Conservation (phyloP, 2,888 invertebrate species). For the Odontocerum albicorne region DNA sequence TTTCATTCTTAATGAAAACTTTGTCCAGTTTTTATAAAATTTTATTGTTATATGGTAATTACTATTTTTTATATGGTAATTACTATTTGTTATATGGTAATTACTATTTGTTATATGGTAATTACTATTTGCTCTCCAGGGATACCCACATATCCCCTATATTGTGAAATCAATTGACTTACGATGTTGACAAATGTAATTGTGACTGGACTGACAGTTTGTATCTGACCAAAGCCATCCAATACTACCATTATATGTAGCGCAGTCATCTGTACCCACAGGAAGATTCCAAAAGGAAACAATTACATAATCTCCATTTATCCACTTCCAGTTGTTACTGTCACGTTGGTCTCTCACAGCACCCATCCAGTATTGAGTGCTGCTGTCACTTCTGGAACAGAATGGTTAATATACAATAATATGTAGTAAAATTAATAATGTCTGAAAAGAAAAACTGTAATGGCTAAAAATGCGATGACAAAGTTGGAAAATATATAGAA, state of each 20-base stretch:
- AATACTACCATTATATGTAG: conserved; percentile 88
- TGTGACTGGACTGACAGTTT: conserved; percentile 79
- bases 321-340: conserved; percentile 84
- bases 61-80: too few species aligned
- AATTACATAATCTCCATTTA: conserved; percentile 83
- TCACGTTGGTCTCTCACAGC: conserved; percentile 82
- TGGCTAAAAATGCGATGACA: too few species aligned
- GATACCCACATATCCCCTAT: too few species aligned
- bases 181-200: conserved; percentile 94
- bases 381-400: conserved; percentile 73
- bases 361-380: conserved; percentile 95
- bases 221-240: conserved; percentile 96
- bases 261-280: conserved; percentile 81
- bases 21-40: too few species aligned
- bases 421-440: neutral
- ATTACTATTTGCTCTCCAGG: too few species aligned
- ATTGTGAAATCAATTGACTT: too few species aligned
- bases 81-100: too few species aligned
- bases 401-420: conserved; percentile 3
- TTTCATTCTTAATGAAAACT: too few species aligned
- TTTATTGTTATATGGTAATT: too few species aligned
- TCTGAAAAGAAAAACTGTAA: neutral
- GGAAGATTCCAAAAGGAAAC: conserved; percentile 93
- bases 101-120: too few species aligned
- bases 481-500: too few species aligned